Evolutionary conservation across 2,888 invertebrate genomes (phyloP).

Genomic region (Liopterus haemorrhoidalis): DNA sequence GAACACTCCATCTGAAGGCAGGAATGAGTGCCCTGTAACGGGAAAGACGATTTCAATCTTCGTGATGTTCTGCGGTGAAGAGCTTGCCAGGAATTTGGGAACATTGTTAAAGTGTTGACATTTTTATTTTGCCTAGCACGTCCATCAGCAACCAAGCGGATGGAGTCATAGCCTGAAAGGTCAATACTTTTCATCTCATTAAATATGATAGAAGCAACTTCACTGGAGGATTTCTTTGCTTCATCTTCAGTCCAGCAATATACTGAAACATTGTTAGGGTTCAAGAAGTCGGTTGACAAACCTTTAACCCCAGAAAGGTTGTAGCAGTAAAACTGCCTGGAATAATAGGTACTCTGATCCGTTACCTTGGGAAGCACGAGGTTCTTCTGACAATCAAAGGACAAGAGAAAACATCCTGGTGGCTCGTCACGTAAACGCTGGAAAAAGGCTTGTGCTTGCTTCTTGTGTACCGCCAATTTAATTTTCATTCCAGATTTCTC

Average conservation of each 20-base stretch:
- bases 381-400: conserved; percentile 40
- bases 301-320: conserved; percentile 39
- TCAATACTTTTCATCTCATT: conserved; percentile 29
- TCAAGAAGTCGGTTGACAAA: conserved; percentile 31
- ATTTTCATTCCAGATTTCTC: no score
- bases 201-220: conserved; percentile 34
- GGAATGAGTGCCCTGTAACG: conserved; percentile 34
- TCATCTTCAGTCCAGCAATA: conserved; percentile 33
- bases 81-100: conserved; percentile 29
- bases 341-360: conserved; percentile 38
- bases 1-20: conserved; percentile 35
- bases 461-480: no score
- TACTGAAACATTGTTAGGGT: conserved; percentile 31
- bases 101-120: conserved; percentile 33
- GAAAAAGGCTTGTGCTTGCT: no score
- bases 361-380: conserved; percentile 36
- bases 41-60: conserved; percentile 32
- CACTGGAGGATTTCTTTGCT: conserved; percentile 30
- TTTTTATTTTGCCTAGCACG: conserved; percentile 36
- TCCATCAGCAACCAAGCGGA: conserved; percentile 32
- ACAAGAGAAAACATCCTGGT: no score
- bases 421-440: no score
- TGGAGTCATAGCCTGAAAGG: conserved; percentile 16
- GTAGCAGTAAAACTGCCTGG: conserved; percentile 37
- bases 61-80: conserved; percentile 24